Evolutionary conservation across 1,140 invertebrate species (phyloP).

Genomic region (Pogonus chalceus): DNA sequence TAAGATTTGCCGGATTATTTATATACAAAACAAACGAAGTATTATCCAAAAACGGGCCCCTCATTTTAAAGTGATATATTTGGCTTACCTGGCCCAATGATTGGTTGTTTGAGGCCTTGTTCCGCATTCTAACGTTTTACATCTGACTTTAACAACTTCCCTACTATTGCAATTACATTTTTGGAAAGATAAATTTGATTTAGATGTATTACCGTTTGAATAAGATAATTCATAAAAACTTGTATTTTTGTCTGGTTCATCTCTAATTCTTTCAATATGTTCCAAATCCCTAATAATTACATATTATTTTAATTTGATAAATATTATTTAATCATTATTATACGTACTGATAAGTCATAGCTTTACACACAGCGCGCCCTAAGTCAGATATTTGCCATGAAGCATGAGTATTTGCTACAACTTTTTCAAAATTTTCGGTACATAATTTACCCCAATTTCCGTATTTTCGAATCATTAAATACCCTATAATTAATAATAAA

Average conservation of each 20-base stretch:
- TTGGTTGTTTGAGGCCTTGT: constrained; percentile 53
- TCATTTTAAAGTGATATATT: constrained; percentile 10
- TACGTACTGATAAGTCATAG: constrained; percentile 64
- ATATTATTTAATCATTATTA: constrained; percentile 7
- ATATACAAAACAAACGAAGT: constrained; percentile 11
- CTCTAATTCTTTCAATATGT: constrained; percentile 40
- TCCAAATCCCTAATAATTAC: constrained; percentile 42
- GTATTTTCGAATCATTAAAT: constrained; percentile 60
- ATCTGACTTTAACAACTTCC: constrained; percentile 56
- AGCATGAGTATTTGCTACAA: constrained; percentile 41
- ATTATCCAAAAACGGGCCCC: neutral
- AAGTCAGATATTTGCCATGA: constrained; percentile 57
- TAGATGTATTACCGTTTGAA: constrained; percentile 30
- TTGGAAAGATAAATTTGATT: constrained; percentile 53
- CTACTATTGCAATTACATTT: constrained; percentile 48
- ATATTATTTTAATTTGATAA: neutral
- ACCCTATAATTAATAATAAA: constrained; percentile 39
- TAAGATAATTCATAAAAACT: constrained; percentile 40
- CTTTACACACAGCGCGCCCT: constrained; percentile 63
- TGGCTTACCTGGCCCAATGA: constrained; percentile 52
- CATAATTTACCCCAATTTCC: constrained; percentile 73
- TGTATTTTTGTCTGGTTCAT: constrained; percentile 26
- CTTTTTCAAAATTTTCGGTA: constrained; percentile 52
- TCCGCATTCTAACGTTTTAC: constrained; percentile 62
- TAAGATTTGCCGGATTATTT: no score